A percentile compares a stretch with the other conserved stretches of the same genome.
Conservation (phyloP, 2,113 vertebrate genomes). For the Cricetomys ansorgei region DNA sequence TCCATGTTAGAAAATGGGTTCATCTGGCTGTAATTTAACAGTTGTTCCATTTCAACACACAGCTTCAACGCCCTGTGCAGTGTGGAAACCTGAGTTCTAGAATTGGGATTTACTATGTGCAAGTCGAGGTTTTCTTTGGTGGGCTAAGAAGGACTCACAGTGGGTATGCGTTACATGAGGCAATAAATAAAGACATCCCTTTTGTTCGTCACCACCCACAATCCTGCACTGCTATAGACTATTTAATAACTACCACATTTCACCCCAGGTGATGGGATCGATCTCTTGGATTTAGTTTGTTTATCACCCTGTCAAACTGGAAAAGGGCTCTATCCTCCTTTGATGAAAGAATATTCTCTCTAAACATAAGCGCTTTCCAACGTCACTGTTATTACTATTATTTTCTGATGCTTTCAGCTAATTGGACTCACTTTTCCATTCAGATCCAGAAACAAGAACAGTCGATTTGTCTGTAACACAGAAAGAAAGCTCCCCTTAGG, state of each 20-base stretch:
- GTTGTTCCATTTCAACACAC: background rate
- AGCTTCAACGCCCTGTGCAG: background rate
- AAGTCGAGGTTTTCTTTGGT: background rate
- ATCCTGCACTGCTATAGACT: background rate
- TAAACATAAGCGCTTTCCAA: slow-evolving; percentile 38
- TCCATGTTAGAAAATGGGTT: background rate
- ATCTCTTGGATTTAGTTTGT: slow-evolving; percentile 54
- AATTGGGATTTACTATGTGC: background rate
- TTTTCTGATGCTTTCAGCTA: slow-evolving; percentile 55
- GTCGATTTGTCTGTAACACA: slow-evolving; percentile 61
- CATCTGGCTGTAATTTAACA: no score
- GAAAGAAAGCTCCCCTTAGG: slow-evolving; percentile 33
- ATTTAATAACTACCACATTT: slow-evolving; percentile 68
- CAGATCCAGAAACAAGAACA: slow-evolving; percentile 63
- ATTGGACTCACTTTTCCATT: slow-evolving; percentile 65
- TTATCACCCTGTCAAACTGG: slow-evolving; percentile 65
- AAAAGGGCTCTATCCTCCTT: slow-evolving; percentile 11
- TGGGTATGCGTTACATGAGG: background rate
- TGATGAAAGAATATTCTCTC: slow-evolving; percentile 31
- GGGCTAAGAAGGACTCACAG: background rate
- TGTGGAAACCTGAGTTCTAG: background rate
- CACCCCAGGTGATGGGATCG: slow-evolving; percentile 49
- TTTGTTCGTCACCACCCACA: background rate
- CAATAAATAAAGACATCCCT: slow-evolving; percentile 46
- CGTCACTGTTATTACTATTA: slow-evolving; percentile 50